Evolutionary conservation across 2,113 vertebrate genomes (phyloP), one percentile per base, ranked within the genome.

Genomic region (Vicugna pacos): DNA sequence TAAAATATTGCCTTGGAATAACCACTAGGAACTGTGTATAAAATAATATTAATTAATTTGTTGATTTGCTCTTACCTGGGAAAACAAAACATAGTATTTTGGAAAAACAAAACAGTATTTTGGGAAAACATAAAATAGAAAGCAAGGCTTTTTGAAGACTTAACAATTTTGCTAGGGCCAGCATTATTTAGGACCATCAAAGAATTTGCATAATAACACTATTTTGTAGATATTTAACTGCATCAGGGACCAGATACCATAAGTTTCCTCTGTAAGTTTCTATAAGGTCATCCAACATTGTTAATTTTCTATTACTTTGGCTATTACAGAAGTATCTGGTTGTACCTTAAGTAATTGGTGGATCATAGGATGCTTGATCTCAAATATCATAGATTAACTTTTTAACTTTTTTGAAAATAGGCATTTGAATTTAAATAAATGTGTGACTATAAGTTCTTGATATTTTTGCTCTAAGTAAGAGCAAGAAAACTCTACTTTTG

Each of bases 121-220:
- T 48, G 20, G 11, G 2, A 46, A 83, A 86, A n/a, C 65, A 70
- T 6, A 82, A 83, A 93, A 79, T 42, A 72, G 16, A 91, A 92
- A 64, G 38, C 79, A 52, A 87, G 19, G 11, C 3, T 93, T 93
- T 93, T 86, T 73, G 17, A 85, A 73, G 64, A 26, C 24, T 62
- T 88, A 48, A 38, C 56, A 91, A 6, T 72, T 93, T 85, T 77
- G 5, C 13, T 30, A 72, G 54, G 30, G 17, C 11, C 20, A 93
- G 19, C 62, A 11, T 97, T 89, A 75, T 65, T 97, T 91, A 89
- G n/a, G 62, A 84, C 24, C 52, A 73, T 65, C 28, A 77, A 76
- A 13, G 16, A 48, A 76, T 91, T 82, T 85, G 14, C 14, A n/a
- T 79, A 54, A n/a, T 89, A 84, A 12, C 10, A 46, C 46, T 60